Evolutionary conservation across 2,888 invertebrate species (phyloP).

Genomic region (Lochmaea crataegi): DNA sequence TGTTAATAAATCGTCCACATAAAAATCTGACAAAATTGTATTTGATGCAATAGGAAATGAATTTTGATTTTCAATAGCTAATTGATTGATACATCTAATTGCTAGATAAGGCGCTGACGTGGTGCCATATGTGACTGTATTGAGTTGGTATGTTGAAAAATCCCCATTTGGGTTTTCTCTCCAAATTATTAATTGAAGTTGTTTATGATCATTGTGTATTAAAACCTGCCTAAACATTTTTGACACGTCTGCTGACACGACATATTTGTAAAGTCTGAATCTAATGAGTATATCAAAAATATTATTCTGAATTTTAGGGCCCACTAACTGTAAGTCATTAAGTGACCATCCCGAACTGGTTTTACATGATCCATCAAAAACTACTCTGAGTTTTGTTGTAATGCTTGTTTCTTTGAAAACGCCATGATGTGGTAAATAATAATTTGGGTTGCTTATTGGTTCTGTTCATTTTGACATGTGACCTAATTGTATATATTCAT

Average conservation of each 20-base stretch:
- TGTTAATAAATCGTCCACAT: slow-evolving; percentile 1
- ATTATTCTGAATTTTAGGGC: slow-evolving; percentile 46
- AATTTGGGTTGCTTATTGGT: slow-evolving; percentile 8
- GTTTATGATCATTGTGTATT: slow-evolving; percentile 38
- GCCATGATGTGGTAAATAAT: slow-evolving; percentile 51
- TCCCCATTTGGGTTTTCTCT: slow-evolving; percentile 30
- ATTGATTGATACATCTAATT: slow-evolving; percentile 35
- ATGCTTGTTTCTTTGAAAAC: slow-evolving; percentile 45
- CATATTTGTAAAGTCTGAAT: slow-evolving; percentile 45
- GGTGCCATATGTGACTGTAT: slow-evolving; percentile 18
- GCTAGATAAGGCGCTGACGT: slow-evolving; percentile 52
- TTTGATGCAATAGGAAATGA: neutral
- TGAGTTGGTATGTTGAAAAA: slow-evolving; percentile 38
- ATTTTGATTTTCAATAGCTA: slow-evolving; percentile 8
- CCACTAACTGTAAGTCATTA: slow-evolving; percentile 44
- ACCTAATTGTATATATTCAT: slow-evolving; percentile 40
- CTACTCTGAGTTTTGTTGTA: slow-evolving; percentile 45
- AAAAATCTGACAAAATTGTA: neutral
- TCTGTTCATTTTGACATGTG: slow-evolving; percentile 36
- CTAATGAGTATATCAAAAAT: slow-evolving; percentile 44
- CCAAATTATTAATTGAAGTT: slow-evolving; percentile 47
- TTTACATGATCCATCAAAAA: slow-evolving; percentile 39
- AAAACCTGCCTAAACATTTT: slow-evolving; percentile 50
- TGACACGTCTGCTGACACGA: slow-evolving; percentile 47
- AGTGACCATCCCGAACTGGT: slow-evolving; percentile 39